Evolutionary conservation across 2,888 invertebrate species (phyloP), one percentile per base, ranked within the genome.

Genomic region (Pyralis farinalis): DNA sequence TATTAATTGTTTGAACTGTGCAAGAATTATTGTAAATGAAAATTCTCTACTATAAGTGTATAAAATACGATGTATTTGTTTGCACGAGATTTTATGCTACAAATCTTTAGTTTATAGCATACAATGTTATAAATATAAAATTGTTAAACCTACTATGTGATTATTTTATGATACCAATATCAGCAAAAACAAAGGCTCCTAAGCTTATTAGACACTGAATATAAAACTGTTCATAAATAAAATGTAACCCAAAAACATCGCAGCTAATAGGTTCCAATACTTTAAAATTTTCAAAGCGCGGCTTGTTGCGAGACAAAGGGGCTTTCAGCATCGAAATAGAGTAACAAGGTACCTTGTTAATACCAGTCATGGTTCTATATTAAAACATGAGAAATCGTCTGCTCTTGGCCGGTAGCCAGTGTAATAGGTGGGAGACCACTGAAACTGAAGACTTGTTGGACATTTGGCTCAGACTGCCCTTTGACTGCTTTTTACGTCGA

Each of bases 251-350:
- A 31, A 28, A 40, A 44, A 39, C 41, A 42, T 37, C 37, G 22
- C 27, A 27, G 36, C 29, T 36, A 40, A 40, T 42, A 30, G 43
- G 39, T 39, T 33, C 28, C 34, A 28, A 37, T 34, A 44, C 43
- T 43, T 44, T 8, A 42, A 44, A 45, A 42, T 4, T 25, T 40
- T 47, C 44, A 47, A 46, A 48, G 44, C 10, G 44, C 34, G 32
- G 22, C 43, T 49, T 51, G 48, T 51, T 42, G 12, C 39, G 16
- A 74, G 73, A 82, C 83, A 83, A 82, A 73, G 74, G 63, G 50
- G 67, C 73, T 68, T 72, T 75, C 64, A 72, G 62, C 52, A 60
- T 71, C 65, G 64, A 79, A 77, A 79, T 81, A 77, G 70, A 74
- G 67, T 67, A 74, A 79, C 71, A 70, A 74, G 68, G 57, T 49